Evolutionary conservation across 2,888 invertebrate species (phyloP), one percentile per base, ranked within the genome.

Genomic region (Agrenia bidenticulata): DNA sequence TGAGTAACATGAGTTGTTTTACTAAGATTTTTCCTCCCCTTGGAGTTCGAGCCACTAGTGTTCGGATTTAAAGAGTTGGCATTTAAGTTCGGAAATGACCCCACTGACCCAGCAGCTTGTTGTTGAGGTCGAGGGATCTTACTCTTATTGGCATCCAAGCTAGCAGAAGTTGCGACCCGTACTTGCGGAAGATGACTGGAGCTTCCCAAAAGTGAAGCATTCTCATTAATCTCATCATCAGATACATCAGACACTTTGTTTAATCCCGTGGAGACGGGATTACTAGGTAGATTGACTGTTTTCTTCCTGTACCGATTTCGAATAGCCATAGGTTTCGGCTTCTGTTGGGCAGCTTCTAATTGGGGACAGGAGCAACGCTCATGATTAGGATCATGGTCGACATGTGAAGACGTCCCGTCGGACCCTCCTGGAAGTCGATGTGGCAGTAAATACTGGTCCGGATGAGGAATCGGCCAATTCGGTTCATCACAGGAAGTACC

Each of bases 1-100:
- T 76, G 73, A 17, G 75, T 76, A 41, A 76, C 69, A 60, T 76
- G 75, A 17, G 75, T 76, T 13, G 74, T 76, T 57, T 74, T 75
- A 39, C 67, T 64, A 59, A 63, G 59, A 49, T 71, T 71, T 19
- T 70, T 67, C 54, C 65, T 69, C 17, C n/a, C 15, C 23, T 51
- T 51, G 13, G 51, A 23, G 4, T 45, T 64, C 15, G 63, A 32
- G 21, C 61, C 60, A 32, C 58, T 41, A 23, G 49, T 58, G 19
- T 39, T 59, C 7, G 51, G 24, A 51, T 51, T 51, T 11, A 23
- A 51, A 51, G 51, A 23, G 32, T 62, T 55, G 19, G 60, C 51
- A 27, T 55, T 61, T n/a, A 54, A 15, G 27, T 39, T 61, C 11
- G 53, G 11, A 32, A 11, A 32, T 32, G 32, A 32, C 11, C 32